Percentiles rank a stretch among this genome's conserved stretches.
These are phyloP conservation scores for Phycodurus eques DNA, from an alignment of 2,113 vertebrate genomes.

Conservation along the genomic window DNA sequence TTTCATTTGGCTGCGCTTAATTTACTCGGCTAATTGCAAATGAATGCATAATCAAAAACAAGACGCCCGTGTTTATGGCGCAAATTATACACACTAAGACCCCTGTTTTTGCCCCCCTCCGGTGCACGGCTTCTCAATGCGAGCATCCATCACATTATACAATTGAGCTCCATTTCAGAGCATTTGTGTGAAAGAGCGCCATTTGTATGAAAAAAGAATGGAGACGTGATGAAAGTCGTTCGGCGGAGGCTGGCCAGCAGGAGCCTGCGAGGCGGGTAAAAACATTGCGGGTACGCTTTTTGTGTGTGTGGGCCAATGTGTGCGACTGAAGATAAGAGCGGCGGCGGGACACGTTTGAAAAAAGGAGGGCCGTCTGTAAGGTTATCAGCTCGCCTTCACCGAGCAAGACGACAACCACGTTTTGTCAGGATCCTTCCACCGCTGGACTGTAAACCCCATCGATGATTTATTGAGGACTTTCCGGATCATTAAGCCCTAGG, in stretches of 20 bases:
- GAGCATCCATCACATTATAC: conserved; percentile 38
- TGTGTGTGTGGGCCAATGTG: conserved; percentile 62
- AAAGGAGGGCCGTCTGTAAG: conserved; percentile 62
- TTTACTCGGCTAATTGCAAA: conserved; percentile 61
- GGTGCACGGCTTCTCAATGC: conserved; percentile 8
- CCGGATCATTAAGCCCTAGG: conserved; percentile 50
- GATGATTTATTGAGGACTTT: conserved; percentile 61
- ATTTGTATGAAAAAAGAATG: conserved; percentile 32
- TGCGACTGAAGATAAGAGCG: conserved; percentile 70
- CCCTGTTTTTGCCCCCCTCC: not conserved
- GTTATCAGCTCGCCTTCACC: conserved; percentile 59
- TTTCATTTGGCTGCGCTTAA: conserved; percentile 69
- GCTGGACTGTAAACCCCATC: conserved; percentile 42
- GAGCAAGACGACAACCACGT: conserved; percentile 21
- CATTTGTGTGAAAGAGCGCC: conserved; percentile 23
- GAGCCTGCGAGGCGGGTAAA: conserved; percentile 20
- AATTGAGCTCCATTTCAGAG: conserved; percentile 29
- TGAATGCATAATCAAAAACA: conserved; percentile 64
- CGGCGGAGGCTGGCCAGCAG: conserved; percentile 30
- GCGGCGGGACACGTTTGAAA: conserved; percentile 42
- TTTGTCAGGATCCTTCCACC: not conserved
- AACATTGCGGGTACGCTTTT: conserved; percentile 37
- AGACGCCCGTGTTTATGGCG: conserved; percentile 49
- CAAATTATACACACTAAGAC: conserved; percentile 39
- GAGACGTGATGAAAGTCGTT: conserved; percentile 41